Conservation (phyloP, 2,797 vertebrate genomes). For the Steatocranus sp. region DNA sequence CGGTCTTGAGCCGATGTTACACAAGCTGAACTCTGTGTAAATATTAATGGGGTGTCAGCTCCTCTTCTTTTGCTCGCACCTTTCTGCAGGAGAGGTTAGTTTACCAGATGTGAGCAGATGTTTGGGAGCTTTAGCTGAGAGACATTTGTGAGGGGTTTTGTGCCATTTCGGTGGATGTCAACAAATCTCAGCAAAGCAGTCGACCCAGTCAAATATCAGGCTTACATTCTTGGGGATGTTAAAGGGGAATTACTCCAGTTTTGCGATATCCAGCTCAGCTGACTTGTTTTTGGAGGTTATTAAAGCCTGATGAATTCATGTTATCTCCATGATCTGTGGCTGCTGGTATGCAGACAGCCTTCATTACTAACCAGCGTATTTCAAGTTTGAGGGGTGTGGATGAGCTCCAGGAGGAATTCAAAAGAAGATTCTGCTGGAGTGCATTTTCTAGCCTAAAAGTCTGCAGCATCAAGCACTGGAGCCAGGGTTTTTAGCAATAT, state of each 20-base stretch:
- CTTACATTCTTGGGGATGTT: not conserved
- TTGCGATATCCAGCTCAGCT: not conserved
- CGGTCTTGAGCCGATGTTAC: conserved; percentile 22
- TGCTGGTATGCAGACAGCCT: not conserved
- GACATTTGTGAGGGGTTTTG: not conserved
- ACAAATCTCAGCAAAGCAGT: not conserved
- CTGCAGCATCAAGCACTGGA: not conserved
- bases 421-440: not conserved
- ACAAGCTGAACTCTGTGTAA: conserved; percentile 26
- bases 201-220: not conserved
- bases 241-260: not conserved
- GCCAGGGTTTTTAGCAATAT: not conserved
- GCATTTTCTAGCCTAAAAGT: not conserved
- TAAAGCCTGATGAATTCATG: not conserved
- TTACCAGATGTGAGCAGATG: not conserved
- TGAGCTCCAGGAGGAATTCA: not conserved
- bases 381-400: not conserved
- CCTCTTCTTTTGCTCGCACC: not conserved
- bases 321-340: not conserved
- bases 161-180: not conserved
- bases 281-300: not conserved
- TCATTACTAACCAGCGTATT: not conserved
- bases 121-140: not conserved
- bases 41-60: not conserved
- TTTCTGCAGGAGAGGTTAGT: not conserved